Evolutionary conservation across 53 echinoderm and acorn worm species (phyloP), one percentile per base, ranked within the genome.

Genomic region (Pentamera pediparva): DNA sequence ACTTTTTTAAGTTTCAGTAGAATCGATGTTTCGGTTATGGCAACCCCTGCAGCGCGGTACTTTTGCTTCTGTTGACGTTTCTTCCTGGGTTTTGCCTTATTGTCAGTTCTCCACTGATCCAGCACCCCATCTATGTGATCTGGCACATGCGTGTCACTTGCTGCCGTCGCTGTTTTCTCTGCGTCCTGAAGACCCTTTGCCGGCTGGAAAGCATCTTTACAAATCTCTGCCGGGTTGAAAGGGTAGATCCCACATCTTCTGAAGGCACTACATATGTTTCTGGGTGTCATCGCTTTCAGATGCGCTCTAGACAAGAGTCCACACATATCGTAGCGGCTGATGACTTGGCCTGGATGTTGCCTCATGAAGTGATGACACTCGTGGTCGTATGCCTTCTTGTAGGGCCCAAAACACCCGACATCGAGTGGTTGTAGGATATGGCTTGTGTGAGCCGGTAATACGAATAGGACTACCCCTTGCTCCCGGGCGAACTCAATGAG

Each of bases 391-490:
- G 39, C 38, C 7, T 17, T 38, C 39, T 69, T 79, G 21, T 40
- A 55, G 0, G 59, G 79, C 0, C 34, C 41, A 41, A 69, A 69
- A 58, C 79, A 79, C 25, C 69, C 70, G 0, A 69, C 79, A 57
- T 78, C 67, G 18, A 78, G 78, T 6, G 65, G 78, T 63, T 78
- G 79, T 21, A 79, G 56, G 4, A 79, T 56, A 35, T 79, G 70
- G 12, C 58, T 69, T 0, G 79, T 79, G 29, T 79, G 79, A 26
- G 69, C 22, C 15, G 79, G 79, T 4, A 53, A 47, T 6, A 79
- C 39, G 29, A 79, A 79, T 0, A 69, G 43, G 7, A 69, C 56
- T 0, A 79, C 30, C 28, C 69, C 61, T 2, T 57, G 35, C 2
- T 15, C 43, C 32, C 32, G 18, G 6, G 79, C 79, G 31, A 56